Percentiles rank a stretch among this genome's conserved stretches.
Evolutionary conservation across 2,888 invertebrate species (phyloP).

Genomic region (Ophonus ardosiacus): DNA sequence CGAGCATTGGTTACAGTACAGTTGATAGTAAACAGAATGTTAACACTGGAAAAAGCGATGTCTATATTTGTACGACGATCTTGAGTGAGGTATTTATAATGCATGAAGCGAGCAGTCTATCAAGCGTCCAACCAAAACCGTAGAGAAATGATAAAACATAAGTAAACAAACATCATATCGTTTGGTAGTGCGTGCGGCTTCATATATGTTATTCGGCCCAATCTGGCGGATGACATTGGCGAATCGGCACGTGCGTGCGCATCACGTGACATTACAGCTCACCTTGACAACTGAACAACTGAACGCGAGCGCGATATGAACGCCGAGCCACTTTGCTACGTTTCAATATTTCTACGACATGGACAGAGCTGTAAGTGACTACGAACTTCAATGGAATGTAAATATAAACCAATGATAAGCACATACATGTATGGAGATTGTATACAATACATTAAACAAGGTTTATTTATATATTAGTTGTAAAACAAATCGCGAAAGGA

Average conservation of each 20-base stretch:
- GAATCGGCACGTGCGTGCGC: constrained; percentile 55
- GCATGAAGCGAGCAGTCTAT: neutral
- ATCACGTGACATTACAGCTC: constrained; percentile 53
- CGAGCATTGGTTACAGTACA: neutral
- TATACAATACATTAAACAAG: neutral
- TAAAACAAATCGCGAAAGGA: neutral
- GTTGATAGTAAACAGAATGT: neutral
- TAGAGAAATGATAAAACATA: constrained; percentile 47
- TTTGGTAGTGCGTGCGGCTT: constrained; percentile 9
- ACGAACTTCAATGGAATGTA: constrained; percentile 17
- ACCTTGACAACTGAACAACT: constrained; percentile 50
- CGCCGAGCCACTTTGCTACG: neutral
- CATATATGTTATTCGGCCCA: constrained; percentile 29
- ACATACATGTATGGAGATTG: neutral
- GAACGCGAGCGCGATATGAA: constrained; percentile 44
- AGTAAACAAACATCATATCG: constrained; percentile 50
- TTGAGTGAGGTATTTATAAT: constrained; percentile 22
- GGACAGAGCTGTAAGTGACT: neutral
- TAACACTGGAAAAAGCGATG: neutral
- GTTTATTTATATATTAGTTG: neutral
- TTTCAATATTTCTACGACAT: constrained; percentile 1
- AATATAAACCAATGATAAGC: constrained; percentile 30
- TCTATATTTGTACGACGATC: constrained; percentile 1
- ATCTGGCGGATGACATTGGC: constrained; percentile 58
- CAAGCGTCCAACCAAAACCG: constrained; percentile 26